These are phyloP conservation scores for Mohoua ochrocephala DNA, from an alignment of 2,113 vertebrate species.

Conservation along the genomic window DNA sequence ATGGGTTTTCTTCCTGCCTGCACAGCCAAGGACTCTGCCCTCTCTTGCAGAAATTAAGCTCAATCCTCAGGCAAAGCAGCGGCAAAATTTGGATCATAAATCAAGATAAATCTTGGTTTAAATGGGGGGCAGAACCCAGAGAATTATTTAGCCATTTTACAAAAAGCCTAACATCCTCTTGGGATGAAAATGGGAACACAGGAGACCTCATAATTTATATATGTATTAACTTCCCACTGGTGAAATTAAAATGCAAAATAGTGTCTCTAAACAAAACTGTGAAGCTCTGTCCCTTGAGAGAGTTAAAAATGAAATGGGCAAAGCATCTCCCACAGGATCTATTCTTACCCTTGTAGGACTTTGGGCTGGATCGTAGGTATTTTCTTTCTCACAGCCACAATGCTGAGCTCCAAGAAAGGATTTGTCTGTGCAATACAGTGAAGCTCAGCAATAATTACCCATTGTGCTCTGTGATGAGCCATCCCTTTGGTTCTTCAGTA, in stretches of 20 bases:
- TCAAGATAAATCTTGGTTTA: neutral
- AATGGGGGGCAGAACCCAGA: neutral
- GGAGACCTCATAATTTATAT: neutral
- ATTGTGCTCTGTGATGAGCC: conserved; percentile 59
- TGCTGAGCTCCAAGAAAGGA: conserved; percentile 42
- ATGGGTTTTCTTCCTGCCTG: neutral
- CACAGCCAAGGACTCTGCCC: neutral
- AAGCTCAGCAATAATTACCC: conserved; percentile 52
- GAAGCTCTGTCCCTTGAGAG: neutral
- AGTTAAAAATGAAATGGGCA: conserved; percentile 13
- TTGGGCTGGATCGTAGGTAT: neutral
- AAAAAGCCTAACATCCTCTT: neutral
- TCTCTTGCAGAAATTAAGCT: neutral
- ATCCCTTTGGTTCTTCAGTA: conserved; percentile 49
- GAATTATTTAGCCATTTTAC: neutral
- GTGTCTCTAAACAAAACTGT: conserved; percentile 11
- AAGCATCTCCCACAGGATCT: neutral
- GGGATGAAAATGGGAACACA: neutral
- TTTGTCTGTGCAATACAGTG: conserved; percentile 19
- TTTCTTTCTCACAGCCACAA: conserved; percentile 17
- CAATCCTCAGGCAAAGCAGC: neutral
- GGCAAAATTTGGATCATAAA: neutral
- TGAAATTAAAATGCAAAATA: conserved; percentile 41
- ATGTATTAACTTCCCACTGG: conserved; percentile 3
- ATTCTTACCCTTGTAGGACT: neutral